phyloP scores from a whole-genome alignment of 1,140 invertebrate species.

The Zaprionus inermis region DNA sequence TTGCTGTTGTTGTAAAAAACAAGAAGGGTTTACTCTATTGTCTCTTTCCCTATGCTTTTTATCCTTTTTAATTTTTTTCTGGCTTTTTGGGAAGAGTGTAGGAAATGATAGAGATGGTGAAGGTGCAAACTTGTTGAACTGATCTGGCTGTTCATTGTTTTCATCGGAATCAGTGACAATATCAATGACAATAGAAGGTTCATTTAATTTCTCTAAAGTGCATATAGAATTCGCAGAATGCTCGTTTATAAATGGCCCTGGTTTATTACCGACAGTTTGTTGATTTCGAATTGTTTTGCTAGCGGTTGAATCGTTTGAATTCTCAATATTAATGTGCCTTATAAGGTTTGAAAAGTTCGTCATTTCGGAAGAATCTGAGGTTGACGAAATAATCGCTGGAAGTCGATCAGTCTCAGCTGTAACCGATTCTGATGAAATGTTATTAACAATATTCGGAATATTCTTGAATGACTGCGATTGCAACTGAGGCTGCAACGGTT shows the following conservation, averaged over 20 bases:
- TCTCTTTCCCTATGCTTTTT: slow-evolving; percentile 61
- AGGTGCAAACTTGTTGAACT: slow-evolving; percentile 5
- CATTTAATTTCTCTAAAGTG: slow-evolving; percentile 50
- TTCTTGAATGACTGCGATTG: slow-evolving; percentile 12
- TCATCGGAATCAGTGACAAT: slow-evolving; percentile 78
- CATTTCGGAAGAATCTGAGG: background rate
- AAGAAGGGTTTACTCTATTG: background rate
- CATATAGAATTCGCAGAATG: slow-evolving; percentile 54
- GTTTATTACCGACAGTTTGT: slow-evolving; percentile 4
- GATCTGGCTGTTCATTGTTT: slow-evolving; percentile 37
- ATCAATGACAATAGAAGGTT: slow-evolving; percentile 68
- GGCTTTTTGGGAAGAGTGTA: slow-evolving; percentile 14
- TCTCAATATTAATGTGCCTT: slow-evolving; percentile 38
- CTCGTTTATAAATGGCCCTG: slow-evolving; percentile 42
- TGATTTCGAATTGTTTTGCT: slow-evolving; percentile 21
- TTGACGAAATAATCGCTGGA: background rate
- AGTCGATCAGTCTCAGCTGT: slow-evolving; percentile 17
- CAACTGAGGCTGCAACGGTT: slow-evolving; percentile 21
- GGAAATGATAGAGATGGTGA: slow-evolving; percentile 21
- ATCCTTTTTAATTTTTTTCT: slow-evolving; percentile 69
- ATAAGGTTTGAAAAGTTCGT: slow-evolving; percentile 63
- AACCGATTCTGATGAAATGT: slow-evolving; percentile 4
- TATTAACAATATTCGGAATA: slow-evolving; percentile 2
- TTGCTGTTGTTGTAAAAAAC: slow-evolving; percentile 5
- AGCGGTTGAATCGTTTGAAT: slow-evolving; percentile 27